Evolutionary conservation across 2,113 vertebrate species (phyloP).

Genomic region (Corythoichthys haematopterus): DNA sequence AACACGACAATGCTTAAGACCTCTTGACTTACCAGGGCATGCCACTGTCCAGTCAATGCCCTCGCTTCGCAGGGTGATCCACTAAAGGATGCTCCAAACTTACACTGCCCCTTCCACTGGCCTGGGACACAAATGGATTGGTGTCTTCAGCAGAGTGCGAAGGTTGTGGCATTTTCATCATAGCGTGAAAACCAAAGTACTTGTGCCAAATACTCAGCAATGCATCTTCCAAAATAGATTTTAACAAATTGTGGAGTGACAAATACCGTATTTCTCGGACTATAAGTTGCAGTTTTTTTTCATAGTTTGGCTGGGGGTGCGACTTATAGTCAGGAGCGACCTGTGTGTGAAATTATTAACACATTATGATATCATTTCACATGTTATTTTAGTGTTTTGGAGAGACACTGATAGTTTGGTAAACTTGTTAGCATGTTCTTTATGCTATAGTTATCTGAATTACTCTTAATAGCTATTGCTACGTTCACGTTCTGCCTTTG

Average conservation of each 20-base stretch:
- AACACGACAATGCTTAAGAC: slow-evolving; percentile 61
- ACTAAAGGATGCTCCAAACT: slow-evolving; percentile 66
- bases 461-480: no score
- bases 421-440: no score
- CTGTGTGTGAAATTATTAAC: no score
- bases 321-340: no score
- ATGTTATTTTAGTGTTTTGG: no score
- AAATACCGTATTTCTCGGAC: neutral
- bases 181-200: slow-evolving; percentile 18
- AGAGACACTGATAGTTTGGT: no score
- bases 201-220: neutral
- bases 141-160: slow-evolving; percentile 45
- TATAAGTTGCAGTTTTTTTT: no score
- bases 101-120: slow-evolving; percentile 58
- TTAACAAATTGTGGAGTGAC: neutral
- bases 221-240: neutral
- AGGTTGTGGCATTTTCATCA: slow-evolving; percentile 35
- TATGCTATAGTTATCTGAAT: no score
- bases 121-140: slow-evolving; percentile 67
- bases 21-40: slow-evolving; percentile 69
- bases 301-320: no score
- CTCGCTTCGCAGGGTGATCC: slow-evolving; percentile 50
- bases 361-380: no score
- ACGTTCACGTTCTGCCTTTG: no score
- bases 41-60: slow-evolving; percentile 61